Evolutionary conservation across 2,113 vertebrate genomes (phyloP), one percentile per base, ranked within the genome.

Genomic region (Panthera leo): DNA sequence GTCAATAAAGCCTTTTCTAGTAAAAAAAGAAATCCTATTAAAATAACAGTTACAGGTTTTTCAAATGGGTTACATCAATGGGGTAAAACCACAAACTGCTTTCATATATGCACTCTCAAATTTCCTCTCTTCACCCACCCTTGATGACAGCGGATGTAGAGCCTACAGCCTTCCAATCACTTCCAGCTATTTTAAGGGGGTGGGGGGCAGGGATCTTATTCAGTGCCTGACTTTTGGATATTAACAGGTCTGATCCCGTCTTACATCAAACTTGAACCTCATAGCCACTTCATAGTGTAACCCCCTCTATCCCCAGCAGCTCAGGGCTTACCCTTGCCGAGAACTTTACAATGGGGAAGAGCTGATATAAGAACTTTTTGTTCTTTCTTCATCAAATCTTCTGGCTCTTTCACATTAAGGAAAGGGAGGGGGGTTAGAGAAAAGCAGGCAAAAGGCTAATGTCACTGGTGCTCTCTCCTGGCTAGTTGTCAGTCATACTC

Each of bases 21-120:
- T 34, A 78, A 78, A 71, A 89, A 71, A 39, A 21, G 4, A 36
- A 71, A 55, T 31, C 71, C 61, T 65, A 42, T 63, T 76, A 63
- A 96, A 93, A 63, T 71, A 71, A 73, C 42, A 84, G 70, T 71
- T 91, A 68, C 13, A 82, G 15, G 3, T 29, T 85, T 95, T 76
- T 31, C 45, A 80, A 70, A 80, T 68, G 58, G 12, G 14, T 58
- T 95, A 89, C 53, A 92, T 61, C 29, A 18, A 1, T 75, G 21
- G 36, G 13, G 9, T 93, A 75, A 80, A 85, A 79, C 29, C 83
- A 92, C 36, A 82, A 89, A 55, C 9, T 31, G 71, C 79, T 67
- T 85, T 51, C 34, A 67, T 15, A 51, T 85, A 80, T 67, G 45
- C 36, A 34, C 9, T 51, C 16, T 58, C 25, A 5, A 8, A 39